phyloP scores from a whole-genome alignment of 2,797 vertebrate species.

The Cetoscarus ocellatus region DNA sequence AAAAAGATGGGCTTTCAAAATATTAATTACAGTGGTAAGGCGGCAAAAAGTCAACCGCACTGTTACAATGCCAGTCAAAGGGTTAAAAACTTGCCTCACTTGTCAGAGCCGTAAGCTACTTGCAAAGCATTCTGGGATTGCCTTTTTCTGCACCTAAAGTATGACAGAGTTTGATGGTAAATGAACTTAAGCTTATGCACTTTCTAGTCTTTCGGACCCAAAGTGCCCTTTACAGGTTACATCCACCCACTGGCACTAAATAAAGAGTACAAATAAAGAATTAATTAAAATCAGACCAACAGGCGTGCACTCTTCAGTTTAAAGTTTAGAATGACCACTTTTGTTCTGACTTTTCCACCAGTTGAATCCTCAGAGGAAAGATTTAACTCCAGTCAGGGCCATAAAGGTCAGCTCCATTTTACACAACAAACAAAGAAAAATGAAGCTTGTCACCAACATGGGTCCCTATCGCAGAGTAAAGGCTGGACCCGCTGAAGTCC shows the following conservation, averaged over 20 bases:
- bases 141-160: too few relatives aligned
- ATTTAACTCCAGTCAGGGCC: constrained; percentile 38
- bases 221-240: too few relatives aligned
- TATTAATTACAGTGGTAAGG: too few relatives aligned
- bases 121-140: too few relatives aligned
- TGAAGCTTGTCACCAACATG: constrained; percentile 2
- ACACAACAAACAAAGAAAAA: constrained; percentile 7
- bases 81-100: too few relatives aligned
- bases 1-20: too few relatives aligned
- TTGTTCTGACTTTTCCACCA: constrained; percentile 8
- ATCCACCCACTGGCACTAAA: background rate
- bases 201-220: too few relatives aligned
- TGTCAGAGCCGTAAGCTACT: too few relatives aligned
- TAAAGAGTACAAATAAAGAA: background rate
- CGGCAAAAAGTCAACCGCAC: too few relatives aligned
- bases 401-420: constrained; percentile 9
- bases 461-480: constrained; percentile 8
- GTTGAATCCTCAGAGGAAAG: constrained; percentile 6
- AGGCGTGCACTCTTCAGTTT: background rate
- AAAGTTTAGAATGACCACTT: constrained; percentile 9
- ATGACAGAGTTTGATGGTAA: too few relatives aligned
- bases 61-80: too few relatives aligned
- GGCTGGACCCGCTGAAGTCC: background rate
- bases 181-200: too few relatives aligned
- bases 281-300: background rate